These are phyloP conservation scores for Stegophylla sp. DNA, from an alignment of 2,888 invertebrate species.

Conservation along the genomic window DNA sequence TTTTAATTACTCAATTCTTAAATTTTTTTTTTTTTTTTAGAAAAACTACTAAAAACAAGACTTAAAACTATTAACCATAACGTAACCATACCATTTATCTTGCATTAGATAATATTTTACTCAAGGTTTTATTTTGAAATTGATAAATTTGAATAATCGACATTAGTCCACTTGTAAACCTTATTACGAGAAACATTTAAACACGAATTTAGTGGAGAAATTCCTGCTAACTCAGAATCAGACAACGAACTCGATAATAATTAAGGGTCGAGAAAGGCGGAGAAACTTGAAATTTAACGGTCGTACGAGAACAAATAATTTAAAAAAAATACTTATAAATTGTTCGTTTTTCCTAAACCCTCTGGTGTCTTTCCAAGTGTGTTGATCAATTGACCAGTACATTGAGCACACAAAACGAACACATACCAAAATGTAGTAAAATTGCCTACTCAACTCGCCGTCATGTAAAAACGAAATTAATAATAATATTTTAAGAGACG, in stretches of 20 bases:
- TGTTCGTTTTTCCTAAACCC: neutral
- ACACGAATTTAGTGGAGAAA: slow-evolving; percentile 2
- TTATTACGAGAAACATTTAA: slow-evolving; percentile 20
- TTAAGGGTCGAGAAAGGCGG: neutral
- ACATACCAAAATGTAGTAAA: neutral
- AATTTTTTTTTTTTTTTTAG: too few species aligned
- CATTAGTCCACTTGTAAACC: slow-evolving; percentile 27
- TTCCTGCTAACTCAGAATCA: neutral
- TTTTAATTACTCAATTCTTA: too few species aligned
- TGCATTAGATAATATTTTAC: too few species aligned
- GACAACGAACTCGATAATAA: slow-evolving; percentile 23
- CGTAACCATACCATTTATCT: neutral
- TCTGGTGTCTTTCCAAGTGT: neutral
- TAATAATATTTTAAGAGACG: too few species aligned
- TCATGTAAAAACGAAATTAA: neutral
- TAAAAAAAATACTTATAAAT: neutral
- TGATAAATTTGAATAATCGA: slow-evolving; percentile 7
- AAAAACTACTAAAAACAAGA: too few species aligned
- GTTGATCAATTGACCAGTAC: neutral
- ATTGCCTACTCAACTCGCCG: slow-evolving; percentile 6
- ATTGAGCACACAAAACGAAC: neutral
- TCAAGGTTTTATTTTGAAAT: neutral
- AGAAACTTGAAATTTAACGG: neutral
- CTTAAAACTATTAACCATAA: too few species aligned
- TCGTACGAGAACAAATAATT: slow-evolving; percentile 1